Conservation (phyloP, 2,888 invertebrate species). For the Noctua fimbriata region DNA sequence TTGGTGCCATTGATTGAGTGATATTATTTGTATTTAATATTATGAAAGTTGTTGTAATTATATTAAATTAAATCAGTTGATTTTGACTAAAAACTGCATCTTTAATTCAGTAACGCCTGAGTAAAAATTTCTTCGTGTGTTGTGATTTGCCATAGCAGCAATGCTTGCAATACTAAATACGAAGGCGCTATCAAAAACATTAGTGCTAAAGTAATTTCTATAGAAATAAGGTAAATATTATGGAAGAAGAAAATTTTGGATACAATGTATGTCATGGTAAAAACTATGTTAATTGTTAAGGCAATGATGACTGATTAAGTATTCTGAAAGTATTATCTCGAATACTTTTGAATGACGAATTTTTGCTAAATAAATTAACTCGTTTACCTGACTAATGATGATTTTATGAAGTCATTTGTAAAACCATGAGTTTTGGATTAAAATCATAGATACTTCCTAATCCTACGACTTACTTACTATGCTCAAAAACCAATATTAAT, state of each 20-base stretch:
- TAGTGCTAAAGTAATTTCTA: neutral
- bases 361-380: neutral
- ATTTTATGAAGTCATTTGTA: neutral
- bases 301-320: neutral
- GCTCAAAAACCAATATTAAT: neutral
- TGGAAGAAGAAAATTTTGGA: too few relatives aligned
- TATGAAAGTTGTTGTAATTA: conserved; percentile 2
- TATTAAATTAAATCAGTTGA: conserved; percentile 31
- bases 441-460: neutral
- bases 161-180: neutral
- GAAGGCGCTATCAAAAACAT: conserved; percentile 29
- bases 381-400: neutral
- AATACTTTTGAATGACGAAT: neutral
- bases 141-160: neutral
- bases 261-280: neutral
- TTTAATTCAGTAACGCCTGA: conserved; percentile 16
- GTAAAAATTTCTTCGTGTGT: neutral
- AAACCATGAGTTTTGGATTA: neutral
- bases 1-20: conserved; percentile 59
- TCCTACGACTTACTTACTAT: neutral
- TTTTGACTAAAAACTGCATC: neutral
- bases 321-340: neutral
- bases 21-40: conserved; percentile 50
- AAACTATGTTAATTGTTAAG: neutral
- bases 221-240: neutral